Conservation (phyloP, 1,140 invertebrate genomes). For the Kradibia gibbosae region DNA sequence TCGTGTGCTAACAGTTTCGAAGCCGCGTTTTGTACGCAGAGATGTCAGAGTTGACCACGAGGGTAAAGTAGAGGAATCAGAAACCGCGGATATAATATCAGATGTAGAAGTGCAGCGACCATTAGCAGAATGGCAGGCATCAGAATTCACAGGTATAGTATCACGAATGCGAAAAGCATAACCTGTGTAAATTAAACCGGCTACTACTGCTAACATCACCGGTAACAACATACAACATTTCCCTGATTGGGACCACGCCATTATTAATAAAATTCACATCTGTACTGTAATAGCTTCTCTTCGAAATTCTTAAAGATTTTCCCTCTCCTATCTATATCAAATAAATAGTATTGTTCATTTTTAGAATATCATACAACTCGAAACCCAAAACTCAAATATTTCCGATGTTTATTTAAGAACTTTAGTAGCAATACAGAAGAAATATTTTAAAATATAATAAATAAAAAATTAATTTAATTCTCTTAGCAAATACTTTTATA, state of each 20-base stretch:
- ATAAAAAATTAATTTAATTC: no score
- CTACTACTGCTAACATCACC: constrained; percentile 51
- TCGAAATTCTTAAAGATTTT: background rate
- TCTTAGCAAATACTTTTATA: no score
- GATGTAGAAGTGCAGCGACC: constrained; percentile 58
- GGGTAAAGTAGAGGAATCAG: constrained; percentile 38
- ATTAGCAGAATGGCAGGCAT: constrained; percentile 49
- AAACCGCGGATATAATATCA: background rate
- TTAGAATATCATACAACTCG: background rate
- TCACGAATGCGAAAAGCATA: constrained; percentile 67
- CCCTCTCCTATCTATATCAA: background rate
- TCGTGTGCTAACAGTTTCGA: constrained; percentile 52
- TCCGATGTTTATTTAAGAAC: no score
- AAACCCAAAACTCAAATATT: no score
- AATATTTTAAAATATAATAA: no score
- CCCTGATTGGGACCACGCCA: constrained; percentile 66
- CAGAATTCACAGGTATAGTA: constrained; percentile 33
- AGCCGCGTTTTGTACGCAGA: constrained; percentile 53
- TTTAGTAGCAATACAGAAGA: no score
- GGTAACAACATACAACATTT: constrained; percentile 59
- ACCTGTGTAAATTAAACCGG: constrained; percentile 57
- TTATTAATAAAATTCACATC: constrained; percentile 63
- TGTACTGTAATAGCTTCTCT: constrained; percentile 45
- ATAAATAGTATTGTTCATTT: background rate
- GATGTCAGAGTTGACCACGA: constrained; percentile 27